Conservation (phyloP, 2,113 vertebrate species). For the Ictidomys tridecemlineatus region DNA sequence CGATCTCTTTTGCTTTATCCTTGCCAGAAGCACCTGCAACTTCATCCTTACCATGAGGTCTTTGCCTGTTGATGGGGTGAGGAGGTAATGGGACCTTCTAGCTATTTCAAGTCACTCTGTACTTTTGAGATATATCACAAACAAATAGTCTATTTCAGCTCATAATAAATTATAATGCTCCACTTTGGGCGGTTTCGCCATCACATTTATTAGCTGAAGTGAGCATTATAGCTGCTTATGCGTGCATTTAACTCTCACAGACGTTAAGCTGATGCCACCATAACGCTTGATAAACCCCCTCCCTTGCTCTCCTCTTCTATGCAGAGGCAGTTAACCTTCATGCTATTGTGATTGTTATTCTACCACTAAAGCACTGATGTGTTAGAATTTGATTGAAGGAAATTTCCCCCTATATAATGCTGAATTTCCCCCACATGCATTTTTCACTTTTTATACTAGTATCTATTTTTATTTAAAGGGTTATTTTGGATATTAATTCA, state of each 20-base stretch:
- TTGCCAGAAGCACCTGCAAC: not conserved
- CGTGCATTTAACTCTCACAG: not conserved
- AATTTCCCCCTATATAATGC: not conserved
- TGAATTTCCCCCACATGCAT: not conserved
- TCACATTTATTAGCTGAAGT: slow-evolving; percentile 16
- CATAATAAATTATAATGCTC: not conserved
- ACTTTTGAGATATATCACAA: slow-evolving; percentile 1
- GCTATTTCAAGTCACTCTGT: not conserved
- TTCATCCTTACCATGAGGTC: not conserved
- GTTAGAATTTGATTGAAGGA: slow-evolving; percentile 11
- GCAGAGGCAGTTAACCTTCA: not conserved
- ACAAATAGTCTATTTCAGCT: not conserved
- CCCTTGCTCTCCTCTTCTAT: not conserved
- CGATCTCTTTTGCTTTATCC: not conserved
- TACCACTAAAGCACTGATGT: not conserved
- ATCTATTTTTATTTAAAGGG: slow-evolving; percentile 41
- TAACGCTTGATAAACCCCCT: not conserved
- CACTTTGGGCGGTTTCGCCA: not conserved
- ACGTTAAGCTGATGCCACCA: not conserved
- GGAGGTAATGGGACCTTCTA: not conserved
- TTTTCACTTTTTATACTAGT: not conserved
- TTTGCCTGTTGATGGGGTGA: slow-evolving; percentile 24
- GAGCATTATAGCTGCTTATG: not conserved
- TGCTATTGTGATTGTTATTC: not conserved
- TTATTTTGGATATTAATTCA: slow-evolving; percentile 38